Evolutionary conservation across 53 echinoderm and acorn worm genomes (phyloP).

Genomic region (Apostichopus leukothele): DNA sequence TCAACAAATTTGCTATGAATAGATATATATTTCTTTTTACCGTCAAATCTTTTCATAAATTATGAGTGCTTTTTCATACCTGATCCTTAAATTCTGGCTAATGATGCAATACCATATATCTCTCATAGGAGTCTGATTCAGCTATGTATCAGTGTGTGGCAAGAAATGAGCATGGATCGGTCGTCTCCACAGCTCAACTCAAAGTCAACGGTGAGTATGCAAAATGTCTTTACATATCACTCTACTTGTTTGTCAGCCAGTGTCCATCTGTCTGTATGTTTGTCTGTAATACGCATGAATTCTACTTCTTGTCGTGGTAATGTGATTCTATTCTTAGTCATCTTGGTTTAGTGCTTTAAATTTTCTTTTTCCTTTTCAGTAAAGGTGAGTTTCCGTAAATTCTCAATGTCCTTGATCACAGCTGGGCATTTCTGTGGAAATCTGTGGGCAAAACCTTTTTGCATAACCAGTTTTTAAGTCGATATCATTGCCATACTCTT

Average conservation of each 20-base stretch:
- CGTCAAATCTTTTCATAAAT: too few relatives aligned
- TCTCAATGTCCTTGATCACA: too few relatives aligned
- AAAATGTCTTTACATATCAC: too few relatives aligned
- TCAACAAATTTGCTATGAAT: too few relatives aligned
- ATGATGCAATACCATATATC: not conserved
- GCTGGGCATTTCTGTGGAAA: too few relatives aligned
- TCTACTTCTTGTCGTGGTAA: not conserved
- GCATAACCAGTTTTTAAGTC: too few relatives aligned
- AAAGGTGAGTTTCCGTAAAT: too few relatives aligned
- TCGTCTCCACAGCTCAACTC: conserved; percentile 79
- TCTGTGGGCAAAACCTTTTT: too few relatives aligned
- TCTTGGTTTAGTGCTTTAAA: not conserved
- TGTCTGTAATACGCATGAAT: not conserved
- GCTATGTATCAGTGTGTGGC: conserved; percentile 96
- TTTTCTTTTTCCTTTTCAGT: not conserved
- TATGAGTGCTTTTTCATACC: not conserved
- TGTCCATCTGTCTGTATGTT: too few relatives aligned
- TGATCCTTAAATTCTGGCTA: not conserved
- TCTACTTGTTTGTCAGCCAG: too few relatives aligned
- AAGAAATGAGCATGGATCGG: conserved; percentile 54
- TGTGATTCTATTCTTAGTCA: not conserved
- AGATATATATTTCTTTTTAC: too few relatives aligned
- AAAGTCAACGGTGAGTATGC: conserved; percentile 66
- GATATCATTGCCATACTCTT: too few relatives aligned
- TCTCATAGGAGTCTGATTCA: conserved; percentile 53